phyloP scores from a whole-genome alignment of 2,888 invertebrate species.

The Melanchra persicariae region DNA sequence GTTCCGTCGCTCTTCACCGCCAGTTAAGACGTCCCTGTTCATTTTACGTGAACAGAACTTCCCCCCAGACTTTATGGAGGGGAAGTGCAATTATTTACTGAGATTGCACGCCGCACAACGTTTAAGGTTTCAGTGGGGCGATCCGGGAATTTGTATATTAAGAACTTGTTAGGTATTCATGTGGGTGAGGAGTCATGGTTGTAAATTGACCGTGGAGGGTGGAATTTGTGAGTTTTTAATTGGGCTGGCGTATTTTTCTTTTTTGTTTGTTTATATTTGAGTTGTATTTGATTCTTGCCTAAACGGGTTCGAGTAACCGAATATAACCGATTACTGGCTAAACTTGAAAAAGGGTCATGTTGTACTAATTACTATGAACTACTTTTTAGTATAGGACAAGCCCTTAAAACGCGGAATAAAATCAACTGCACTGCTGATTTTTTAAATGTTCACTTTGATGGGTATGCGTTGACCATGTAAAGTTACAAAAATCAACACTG shows the following conservation, averaged over 20 bases:
- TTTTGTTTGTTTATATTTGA: too few species aligned
- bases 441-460: too few species aligned
- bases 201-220: constrained; percentile 42
- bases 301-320: too few species aligned
- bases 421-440: too few species aligned
- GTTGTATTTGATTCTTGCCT: too few species aligned
- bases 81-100: constrained; percentile 73
- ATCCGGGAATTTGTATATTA: constrained; percentile 60
- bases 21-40: constrained; percentile 61
- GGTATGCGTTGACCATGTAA: too few species aligned
- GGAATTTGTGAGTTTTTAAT: constrained; percentile 26
- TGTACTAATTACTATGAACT: too few species aligned
- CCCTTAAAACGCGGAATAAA: too few species aligned
- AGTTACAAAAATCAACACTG: background rate
- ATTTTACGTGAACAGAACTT: constrained; percentile 60
- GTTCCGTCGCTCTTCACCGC: constrained; percentile 52
- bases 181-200: constrained; percentile 46
- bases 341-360: too few species aligned
- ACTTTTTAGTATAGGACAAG: too few species aligned
- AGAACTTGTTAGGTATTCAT: constrained; percentile 53
- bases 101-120: constrained; percentile 65
- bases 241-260: background rate
- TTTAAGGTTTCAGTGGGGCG: constrained; percentile 63
- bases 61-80: constrained; percentile 59
- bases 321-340: too few species aligned